phyloP scores from a whole-genome alignment of 2,888 invertebrate genomes.

The Augiades crinisus region DNA sequence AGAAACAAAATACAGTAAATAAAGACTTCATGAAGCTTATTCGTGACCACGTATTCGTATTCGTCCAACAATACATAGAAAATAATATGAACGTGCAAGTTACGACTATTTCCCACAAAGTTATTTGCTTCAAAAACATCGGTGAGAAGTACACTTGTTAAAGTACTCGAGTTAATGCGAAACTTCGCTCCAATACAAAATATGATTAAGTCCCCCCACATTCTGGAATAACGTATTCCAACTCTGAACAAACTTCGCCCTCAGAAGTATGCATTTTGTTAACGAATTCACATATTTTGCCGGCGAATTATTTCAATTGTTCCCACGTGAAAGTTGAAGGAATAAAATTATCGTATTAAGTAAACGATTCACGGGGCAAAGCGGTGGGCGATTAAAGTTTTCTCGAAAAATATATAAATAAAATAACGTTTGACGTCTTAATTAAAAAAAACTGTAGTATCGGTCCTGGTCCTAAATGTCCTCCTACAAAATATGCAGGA shows the following conservation, averaged over 20 bases:
- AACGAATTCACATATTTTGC: constrained; percentile 37
- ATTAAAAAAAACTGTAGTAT: too few species aligned
- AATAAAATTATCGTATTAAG: constrained; percentile 28
- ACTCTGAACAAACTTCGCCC: constrained; percentile 22
- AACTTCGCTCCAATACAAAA: constrained; percentile 32
- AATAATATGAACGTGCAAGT: background rate
- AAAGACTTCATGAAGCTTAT: too few species aligned
- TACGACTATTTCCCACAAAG: constrained; percentile 4
- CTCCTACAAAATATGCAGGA: too few species aligned
- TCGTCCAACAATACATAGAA: too few species aligned
- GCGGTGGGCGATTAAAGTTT: background rate
- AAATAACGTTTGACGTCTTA: too few species aligned
- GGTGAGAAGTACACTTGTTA: constrained; percentile 16
- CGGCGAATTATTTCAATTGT: constrained; percentile 38
- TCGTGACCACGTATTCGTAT: too few species aligned
- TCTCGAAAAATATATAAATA: too few species aligned
- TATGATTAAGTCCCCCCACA: constrained; percentile 30
- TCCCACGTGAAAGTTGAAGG: constrained; percentile 34
- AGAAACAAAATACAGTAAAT: too few species aligned
- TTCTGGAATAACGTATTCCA: constrained; percentile 30
- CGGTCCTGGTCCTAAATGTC: too few species aligned
- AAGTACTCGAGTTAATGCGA: constrained; percentile 17
- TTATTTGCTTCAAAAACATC: background rate
- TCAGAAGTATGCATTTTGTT: constrained; percentile 36
- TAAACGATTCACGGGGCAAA: constrained; percentile 8